These are phyloP conservation scores for Drosophila ambigua DNA, from an alignment of 1,140 invertebrate species.

Conservation along the genomic window DNA sequence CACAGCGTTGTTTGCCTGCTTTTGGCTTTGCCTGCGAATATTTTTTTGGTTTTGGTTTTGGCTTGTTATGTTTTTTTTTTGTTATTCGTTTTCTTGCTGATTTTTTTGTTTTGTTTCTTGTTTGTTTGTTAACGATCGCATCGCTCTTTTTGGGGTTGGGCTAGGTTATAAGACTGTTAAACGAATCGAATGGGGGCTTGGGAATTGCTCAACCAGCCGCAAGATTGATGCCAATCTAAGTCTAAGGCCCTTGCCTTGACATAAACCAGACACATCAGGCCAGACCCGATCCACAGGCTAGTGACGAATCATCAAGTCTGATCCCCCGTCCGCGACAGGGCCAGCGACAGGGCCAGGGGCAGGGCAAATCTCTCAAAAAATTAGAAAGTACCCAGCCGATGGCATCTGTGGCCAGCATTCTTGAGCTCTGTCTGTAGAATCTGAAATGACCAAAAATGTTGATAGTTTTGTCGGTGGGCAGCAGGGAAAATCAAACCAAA, in stretches of 20 bases:
- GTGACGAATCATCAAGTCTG: constrained; percentile 67
- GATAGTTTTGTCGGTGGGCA: too few relatives aligned
- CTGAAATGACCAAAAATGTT: too few relatives aligned
- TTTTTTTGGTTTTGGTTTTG: constrained; percentile 16
- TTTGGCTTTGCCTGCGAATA: constrained; percentile 36
- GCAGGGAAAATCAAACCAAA: constrained; percentile 17
- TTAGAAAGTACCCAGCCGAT: constrained; percentile 29
- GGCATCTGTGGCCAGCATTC: constrained; percentile 14
- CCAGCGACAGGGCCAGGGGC: too few relatives aligned
- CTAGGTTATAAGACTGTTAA: constrained; percentile 65
- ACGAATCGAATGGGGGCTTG: constrained; percentile 57
- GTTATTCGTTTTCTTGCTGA: constrained; percentile 32
- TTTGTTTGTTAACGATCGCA: constrained; percentile 39
- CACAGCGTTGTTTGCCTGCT: constrained; percentile 3
- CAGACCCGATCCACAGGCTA: constrained; percentile 34
- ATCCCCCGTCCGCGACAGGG: constrained; percentile 22
- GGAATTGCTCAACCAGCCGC: constrained; percentile 54
- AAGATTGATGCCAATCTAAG: constrained; percentile 36
- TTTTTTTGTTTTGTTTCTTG: constrained; percentile 15
- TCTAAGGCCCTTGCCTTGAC: constrained; percentile 69
- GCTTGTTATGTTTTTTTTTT: constrained; percentile 36
- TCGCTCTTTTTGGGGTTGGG: constrained; percentile 55
- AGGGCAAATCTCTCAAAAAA: constrained; percentile 7
- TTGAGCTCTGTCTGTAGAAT: not conserved
- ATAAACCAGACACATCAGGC: constrained; percentile 10